phyloP scores from a whole-genome alignment of 2,888 invertebrate genomes.

The Andrena trimmerana region DNA sequence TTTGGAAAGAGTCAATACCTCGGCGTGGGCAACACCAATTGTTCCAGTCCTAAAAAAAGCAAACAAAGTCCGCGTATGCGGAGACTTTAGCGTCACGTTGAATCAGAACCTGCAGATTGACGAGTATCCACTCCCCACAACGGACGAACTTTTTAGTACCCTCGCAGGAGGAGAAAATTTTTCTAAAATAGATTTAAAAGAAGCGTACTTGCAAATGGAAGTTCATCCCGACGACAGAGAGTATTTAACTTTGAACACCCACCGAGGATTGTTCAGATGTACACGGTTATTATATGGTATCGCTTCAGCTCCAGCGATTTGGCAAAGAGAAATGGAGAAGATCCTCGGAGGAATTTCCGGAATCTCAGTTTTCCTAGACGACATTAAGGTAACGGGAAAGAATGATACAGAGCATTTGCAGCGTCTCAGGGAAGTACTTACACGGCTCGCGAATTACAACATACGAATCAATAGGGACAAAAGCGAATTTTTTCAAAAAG shows the following conservation, averaged over 20 bases:
- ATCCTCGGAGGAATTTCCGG: neutral
- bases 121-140: no score
- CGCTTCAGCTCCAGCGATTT: neutral
- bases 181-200: no score
- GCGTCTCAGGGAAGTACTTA: neutral
- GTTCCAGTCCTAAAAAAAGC: neutral
- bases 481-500: conserved; percentile 6
- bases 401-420: neutral
- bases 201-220: no score
- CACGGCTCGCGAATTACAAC: neutral
- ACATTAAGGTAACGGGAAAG: neutral
- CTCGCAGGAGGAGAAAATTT: no score
- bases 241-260: no score
- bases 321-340: neutral
- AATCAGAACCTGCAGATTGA: neutral
- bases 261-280: neutral
- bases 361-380: conserved; percentile 1
- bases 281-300: neutral
- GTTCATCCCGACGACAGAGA: no score
- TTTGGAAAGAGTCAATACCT: conserved; percentile 4
- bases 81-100: conserved; percentile 1
- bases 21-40: neutral
- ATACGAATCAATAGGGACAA: conserved; percentile 5
- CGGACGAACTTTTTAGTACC: no score
- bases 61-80: conserved; percentile 16